Base-by-base conservation (phyloP, 2,888 invertebrate genomes). In the Coelinius sp. region DNA sequence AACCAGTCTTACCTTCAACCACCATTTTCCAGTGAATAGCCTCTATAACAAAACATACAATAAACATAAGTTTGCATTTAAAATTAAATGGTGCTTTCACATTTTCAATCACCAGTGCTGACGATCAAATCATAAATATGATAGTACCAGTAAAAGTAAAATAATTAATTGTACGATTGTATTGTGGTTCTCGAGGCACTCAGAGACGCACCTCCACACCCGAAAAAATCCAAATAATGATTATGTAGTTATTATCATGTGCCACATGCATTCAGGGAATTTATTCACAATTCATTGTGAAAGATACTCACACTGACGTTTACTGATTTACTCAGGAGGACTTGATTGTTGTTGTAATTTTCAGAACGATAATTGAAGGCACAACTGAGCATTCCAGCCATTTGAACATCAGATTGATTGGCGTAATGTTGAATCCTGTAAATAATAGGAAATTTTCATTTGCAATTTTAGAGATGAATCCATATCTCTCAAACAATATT, bases 361-460 rank as follows among this genome's bases (percentile, higher is more conserved):
- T 91, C 90, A 49, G 90, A 91, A 79, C 91, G 92, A 70, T 92
- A 91, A 73, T 94, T 94, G 88, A 97, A 97, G 1, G 95, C 93
- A 84, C 97, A 97, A 75, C 95, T 94, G 71, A 98, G 85, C 94
- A 98, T 96, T 0, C 97, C 97, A 2, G 97, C 95, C 88, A 96
- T 98, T 89, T 98, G 98, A 14, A 97, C 90, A 86, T 98, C 97
- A 5, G 93, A 92, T 67, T 93, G 91, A 77, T 91, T 91, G 0
- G 95, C 95, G 85, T 94, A 96, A 87, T 95, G 94, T 59, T 92
- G 90, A 83, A 95, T 95, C 85, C 94, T 94, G 35, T 27, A 63
- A 64, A 64, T 41, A 74, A 66, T 41, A 49, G 7, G 46, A 62
- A 71, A 66, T 59, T 22, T 22, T 67, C 66, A 31, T 35, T 20